Evolutionary conservation across 92 coral and sea anemone species (phyloP).

Genomic region (Plumapathes pennacea): DNA sequence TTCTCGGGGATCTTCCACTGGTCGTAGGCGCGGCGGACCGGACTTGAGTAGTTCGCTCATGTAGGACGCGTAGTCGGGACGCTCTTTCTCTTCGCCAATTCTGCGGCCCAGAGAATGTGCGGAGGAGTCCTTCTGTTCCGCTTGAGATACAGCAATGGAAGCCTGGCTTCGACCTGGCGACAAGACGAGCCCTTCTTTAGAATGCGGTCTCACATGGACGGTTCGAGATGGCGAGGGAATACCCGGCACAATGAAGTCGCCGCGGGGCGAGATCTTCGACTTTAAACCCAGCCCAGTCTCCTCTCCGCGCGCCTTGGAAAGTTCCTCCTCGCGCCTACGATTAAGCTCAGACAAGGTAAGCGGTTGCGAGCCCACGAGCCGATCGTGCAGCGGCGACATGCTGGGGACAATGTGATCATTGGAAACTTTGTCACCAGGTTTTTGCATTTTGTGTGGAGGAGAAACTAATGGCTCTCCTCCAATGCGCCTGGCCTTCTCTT

Average conservation of each 20-base stretch:
- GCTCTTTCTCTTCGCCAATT: conserved; percentile 46
- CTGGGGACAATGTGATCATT: conserved; percentile 55
- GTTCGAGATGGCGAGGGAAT: conserved; percentile 57
- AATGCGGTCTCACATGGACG: conserved; percentile 42
- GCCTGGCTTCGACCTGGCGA: conserved; percentile 48
- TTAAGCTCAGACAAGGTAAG: conserved; percentile 82
- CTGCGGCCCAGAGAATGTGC: conserved; percentile 26
- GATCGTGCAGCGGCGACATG: conserved; percentile 53
- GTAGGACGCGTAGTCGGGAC: conserved; percentile 35
- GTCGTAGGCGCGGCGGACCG: conserved; percentile 84
- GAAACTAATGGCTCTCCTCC: conserved; percentile 59
- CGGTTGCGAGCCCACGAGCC: conserved; percentile 55
- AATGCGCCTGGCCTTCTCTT: conserved; percentile 68
- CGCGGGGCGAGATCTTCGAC: conserved; percentile 50
- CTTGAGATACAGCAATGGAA: conserved; percentile 35
- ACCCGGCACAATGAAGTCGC: conserved; percentile 59
- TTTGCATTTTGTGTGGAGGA: conserved; percentile 42
- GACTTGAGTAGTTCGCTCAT: conserved; percentile 67
- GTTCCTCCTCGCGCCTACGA: conserved; percentile 84
- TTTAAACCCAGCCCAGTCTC: conserved; percentile 30
- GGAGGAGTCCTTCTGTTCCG: conserved; percentile 50
- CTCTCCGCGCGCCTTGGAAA: conserved; percentile 52
- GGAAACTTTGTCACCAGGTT: conserved; percentile 63
- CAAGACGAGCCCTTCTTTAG: conserved; percentile 48
- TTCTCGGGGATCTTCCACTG: conserved; percentile 63